A percentile compares a stretch with the other conserved stretches of the same genome.
Conservation (phyloP, 2,113 vertebrate genomes). For the Meriones unguiculatus region DNA sequence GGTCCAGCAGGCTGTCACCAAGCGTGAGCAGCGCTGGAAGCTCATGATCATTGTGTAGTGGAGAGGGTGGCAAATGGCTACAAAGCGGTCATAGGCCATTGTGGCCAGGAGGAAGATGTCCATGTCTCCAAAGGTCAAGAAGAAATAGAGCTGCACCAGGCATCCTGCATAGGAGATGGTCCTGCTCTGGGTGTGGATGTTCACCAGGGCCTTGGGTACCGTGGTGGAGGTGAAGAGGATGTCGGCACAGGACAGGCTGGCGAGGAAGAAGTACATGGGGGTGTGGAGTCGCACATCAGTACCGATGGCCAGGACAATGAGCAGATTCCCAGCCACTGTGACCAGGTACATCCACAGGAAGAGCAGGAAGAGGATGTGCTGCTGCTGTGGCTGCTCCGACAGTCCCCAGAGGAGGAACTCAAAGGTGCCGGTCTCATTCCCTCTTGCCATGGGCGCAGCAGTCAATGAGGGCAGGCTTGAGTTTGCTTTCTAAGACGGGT, state of each 20-base stretch:
- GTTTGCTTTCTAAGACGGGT: neutral
- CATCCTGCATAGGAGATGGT: conserved; percentile 73
- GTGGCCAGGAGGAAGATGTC: conserved; percentile 74
- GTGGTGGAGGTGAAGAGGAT: conserved; percentile 72
- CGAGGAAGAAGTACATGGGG: conserved; percentile 78
- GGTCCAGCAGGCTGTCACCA: conserved; percentile 66
- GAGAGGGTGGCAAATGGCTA: conserved; percentile 25
- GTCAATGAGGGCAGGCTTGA: neutral
- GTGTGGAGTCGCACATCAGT: neutral
- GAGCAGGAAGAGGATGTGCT: conserved; percentile 31
- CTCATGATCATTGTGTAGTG: conserved; percentile 66
- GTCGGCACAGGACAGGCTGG: conserved; percentile 65
- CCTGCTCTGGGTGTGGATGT: conserved; percentile 57
- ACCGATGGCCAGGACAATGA: conserved; percentile 69
- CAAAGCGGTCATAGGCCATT: conserved; percentile 22
- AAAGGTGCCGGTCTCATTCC: conserved; percentile 24
- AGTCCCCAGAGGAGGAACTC: conserved; percentile 77
- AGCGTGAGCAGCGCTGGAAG: neutral
- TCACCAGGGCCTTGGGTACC: conserved; percentile 73
- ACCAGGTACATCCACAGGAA: conserved; percentile 72
- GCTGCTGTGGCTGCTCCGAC: conserved; percentile 40
- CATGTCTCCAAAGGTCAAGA: conserved; percentile 75
- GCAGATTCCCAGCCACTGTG: conserved; percentile 70
- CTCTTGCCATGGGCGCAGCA: conserved; percentile 53
- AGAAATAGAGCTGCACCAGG: conserved; percentile 77